Evolutionary conservation across 2,113 vertebrate species (phyloP).

Genomic region (Ictalurus furcatus): DNA sequence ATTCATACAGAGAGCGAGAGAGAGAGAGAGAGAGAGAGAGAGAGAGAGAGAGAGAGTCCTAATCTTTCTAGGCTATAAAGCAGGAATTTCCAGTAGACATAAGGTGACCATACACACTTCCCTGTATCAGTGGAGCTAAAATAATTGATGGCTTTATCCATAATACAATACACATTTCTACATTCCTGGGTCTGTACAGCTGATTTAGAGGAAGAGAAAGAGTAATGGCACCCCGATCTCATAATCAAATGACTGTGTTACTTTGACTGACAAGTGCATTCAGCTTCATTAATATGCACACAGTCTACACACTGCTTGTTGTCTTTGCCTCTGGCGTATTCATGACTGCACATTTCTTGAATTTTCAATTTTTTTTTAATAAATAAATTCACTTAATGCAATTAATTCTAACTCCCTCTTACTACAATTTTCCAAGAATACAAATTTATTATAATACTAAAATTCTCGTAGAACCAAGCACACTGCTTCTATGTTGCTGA

Average conservation of each 20-base stretch:
- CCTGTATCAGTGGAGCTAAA: background rate
- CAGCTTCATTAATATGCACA: conserved; percentile 45
- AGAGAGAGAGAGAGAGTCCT: conserved; percentile 5
- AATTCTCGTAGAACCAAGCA: background rate
- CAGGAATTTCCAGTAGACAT: background rate
- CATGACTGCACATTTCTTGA: background rate
- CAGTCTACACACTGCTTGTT: conserved; percentile 1
- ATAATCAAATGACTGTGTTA: conserved; percentile 11
- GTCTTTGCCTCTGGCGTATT: conserved; percentile 12
- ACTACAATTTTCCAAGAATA: background rate
- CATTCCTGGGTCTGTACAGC: background rate
- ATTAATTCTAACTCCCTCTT: background rate
- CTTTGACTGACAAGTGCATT: conserved; percentile 30
- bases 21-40: conserved; percentile 15
- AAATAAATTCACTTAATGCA: background rate
- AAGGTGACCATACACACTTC: background rate
- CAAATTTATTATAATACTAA: background rate
- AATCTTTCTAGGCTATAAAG: background rate
- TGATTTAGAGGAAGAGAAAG: background rate
- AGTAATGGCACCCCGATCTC: background rate
- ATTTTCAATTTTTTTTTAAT: background rate
- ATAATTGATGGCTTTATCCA: background rate
- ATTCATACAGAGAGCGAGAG: conserved; percentile 49
- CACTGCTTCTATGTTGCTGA: background rate
- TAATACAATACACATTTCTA: background rate